Percentiles rank a stretch among this genome's conserved stretches.
Evolutionary conservation across 2,113 vertebrate species (phyloP).

Genomic region (Lophius piscatorius): DNA sequence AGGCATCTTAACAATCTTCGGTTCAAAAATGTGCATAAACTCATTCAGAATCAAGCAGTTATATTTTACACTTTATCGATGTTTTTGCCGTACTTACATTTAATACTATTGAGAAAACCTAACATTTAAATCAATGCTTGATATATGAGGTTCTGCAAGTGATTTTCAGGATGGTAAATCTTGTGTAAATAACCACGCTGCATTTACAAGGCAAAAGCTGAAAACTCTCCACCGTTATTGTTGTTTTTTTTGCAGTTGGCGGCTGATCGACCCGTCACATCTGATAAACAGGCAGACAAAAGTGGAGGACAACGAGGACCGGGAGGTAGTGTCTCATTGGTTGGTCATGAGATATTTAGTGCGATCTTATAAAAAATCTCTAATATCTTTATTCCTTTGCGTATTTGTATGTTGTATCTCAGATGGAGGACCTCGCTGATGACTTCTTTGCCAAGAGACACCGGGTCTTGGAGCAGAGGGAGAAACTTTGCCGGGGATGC

Average conservation of each 20-base stretch:
- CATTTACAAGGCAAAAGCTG: neutral
- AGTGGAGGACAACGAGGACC: slow-evolving; percentile 1
- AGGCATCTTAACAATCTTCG: too few relatives aligned
- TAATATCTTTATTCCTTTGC: neutral
- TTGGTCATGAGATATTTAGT: slow-evolving; percentile 2
- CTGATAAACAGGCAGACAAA: slow-evolving; percentile 54
- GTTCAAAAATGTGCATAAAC: too few relatives aligned
- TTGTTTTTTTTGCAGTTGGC: slow-evolving; percentile 83
- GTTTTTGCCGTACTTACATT: too few relatives aligned
- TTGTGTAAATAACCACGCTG: neutral
- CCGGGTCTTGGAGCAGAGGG: slow-evolving; percentile 60
- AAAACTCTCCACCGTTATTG: neutral
- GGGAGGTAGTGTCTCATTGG: slow-evolving; percentile 58
- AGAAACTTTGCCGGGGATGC: slow-evolving; percentile 62
- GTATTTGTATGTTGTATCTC: slow-evolving; percentile 18
- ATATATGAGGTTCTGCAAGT: neutral
- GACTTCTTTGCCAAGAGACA: slow-evolving; percentile 69
- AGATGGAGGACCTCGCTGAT: slow-evolving; percentile 69
- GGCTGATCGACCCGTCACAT: slow-evolving; percentile 77
- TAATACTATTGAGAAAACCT: too few relatives aligned
- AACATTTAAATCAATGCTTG: too few relatives aligned
- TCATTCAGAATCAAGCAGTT: too few relatives aligned
- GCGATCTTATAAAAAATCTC: neutral
- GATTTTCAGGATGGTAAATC: neutral
- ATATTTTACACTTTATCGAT: too few relatives aligned